phyloP scores from a whole-genome alignment of 2,888 invertebrate genomes.

The Andrena minutula region DNA sequence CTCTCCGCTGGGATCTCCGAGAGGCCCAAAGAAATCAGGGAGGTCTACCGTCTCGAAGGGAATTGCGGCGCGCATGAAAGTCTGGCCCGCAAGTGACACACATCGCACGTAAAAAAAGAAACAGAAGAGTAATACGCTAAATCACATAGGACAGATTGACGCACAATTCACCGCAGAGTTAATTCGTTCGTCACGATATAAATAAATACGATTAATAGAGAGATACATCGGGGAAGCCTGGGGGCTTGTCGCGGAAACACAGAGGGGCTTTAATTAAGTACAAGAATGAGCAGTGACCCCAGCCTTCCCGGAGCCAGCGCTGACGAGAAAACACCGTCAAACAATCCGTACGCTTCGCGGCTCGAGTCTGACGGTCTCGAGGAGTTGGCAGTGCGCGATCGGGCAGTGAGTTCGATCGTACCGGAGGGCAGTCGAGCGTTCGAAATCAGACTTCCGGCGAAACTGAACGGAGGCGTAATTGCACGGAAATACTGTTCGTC shows the following conservation, averaged over 20 bases:
- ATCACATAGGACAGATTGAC: constrained; percentile 78
- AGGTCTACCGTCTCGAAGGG: neutral
- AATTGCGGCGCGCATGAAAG: constrained; percentile 25
- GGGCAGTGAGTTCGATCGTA: constrained; percentile 69
- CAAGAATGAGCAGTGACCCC: constrained; percentile 67
- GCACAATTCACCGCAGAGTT: constrained; percentile 69
- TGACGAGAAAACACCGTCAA: constrained; percentile 30
- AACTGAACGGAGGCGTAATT: constrained; percentile 54
- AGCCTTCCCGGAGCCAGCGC: constrained; percentile 58
- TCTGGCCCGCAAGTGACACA: constrained; percentile 31
- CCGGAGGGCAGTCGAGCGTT: constrained; percentile 39
- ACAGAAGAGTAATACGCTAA: constrained; percentile 48
- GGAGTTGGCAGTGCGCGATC: constrained; percentile 79
- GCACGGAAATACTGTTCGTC: constrained; percentile 64
- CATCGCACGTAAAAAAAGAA: constrained; percentile 9
- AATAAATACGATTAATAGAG: constrained; percentile 80
- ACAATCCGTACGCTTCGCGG: constrained; percentile 23
- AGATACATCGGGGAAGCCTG: constrained; percentile 69
- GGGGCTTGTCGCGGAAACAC: constrained; percentile 60
- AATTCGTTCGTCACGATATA: constrained; percentile 75
- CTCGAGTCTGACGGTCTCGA: constrained; percentile 26
- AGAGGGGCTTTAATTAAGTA: constrained; percentile 67
- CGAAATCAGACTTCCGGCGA: constrained; percentile 58
- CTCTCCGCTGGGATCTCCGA: neutral
- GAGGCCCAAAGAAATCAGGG: constrained; percentile 17